A percentile compares a stretch with the other conserved stretches of the same genome.
Conservation (phyloP, 2,888 invertebrate species). For the Iselma pallidipennis region DNA sequence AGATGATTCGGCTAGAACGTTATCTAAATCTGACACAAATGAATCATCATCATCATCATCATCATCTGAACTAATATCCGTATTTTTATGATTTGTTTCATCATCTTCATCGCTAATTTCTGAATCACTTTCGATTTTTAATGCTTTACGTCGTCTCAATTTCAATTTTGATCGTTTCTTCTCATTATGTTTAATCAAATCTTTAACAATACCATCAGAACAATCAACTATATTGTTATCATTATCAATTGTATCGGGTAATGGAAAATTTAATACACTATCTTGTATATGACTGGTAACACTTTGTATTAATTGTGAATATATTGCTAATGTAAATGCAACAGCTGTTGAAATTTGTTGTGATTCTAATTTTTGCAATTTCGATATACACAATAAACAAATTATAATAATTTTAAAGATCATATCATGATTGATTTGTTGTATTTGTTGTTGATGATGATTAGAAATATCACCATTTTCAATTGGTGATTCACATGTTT, state of each 20-base stretch:
- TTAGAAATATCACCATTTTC: conserved; percentile 57
- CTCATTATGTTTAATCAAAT: conserved; percentile 36
- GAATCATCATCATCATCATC: conserved; percentile 43
- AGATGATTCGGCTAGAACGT: conserved; percentile 42
- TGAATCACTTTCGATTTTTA: conserved; percentile 43
- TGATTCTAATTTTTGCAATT: conserved; percentile 74
- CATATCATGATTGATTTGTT: conserved; percentile 67
- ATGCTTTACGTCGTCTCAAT: conserved; percentile 41
- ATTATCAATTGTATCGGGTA: conserved; percentile 44
- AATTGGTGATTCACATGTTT: conserved; percentile 60
- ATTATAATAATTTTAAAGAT: conserved; percentile 83
- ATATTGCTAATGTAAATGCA: conserved; percentile 82
- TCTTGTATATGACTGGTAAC: conserved; percentile 52
- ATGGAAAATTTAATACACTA: conserved; percentile 54
- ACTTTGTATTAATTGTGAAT: conserved; percentile 70
- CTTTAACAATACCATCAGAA: conserved; percentile 33
- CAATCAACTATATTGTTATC: too few species aligned
- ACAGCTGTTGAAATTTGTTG: conserved; percentile 79
- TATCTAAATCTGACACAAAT: conserved; percentile 46
- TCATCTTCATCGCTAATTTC: conserved; percentile 44
- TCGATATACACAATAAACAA: conserved; percentile 78
- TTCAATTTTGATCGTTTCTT: conserved; percentile 39
- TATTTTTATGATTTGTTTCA: conserved; percentile 31
- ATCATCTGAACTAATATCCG: conserved; percentile 39
- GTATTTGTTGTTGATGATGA: conserved; percentile 62